Conservation (phyloP, 2,888 invertebrate genomes). For the Hirtodrosophila duncani region DNA sequence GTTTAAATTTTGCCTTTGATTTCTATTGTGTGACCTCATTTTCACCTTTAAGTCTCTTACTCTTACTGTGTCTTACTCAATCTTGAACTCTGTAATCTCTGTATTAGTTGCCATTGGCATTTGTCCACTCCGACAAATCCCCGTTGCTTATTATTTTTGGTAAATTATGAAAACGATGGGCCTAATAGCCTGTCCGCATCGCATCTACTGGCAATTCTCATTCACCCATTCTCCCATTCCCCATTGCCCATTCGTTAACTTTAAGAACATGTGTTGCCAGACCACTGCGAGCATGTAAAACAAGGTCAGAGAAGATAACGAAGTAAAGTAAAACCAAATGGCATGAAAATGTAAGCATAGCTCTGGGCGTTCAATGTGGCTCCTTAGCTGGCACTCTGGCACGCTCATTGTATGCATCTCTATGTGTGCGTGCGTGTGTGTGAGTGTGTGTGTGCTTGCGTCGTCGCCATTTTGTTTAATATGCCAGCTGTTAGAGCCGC, state of each 20-base stretch:
- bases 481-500: constrained; percentile 41
- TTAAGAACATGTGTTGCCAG: constrained; percentile 42
- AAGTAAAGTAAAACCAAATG: constrained; percentile 49
- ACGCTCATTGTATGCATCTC: background rate
- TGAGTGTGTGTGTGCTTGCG: constrained; percentile 8
- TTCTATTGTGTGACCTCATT: constrained; percentile 20
- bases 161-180: constrained; percentile 58
- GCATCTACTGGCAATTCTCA: background rate
- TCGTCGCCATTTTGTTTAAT: constrained; percentile 50
- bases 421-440: background rate
- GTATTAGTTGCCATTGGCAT: constrained; percentile 38
- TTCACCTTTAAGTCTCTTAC: constrained; percentile 24
- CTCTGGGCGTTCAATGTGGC: constrained; percentile 35
- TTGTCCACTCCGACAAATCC: constrained; percentile 26
- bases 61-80: constrained; percentile 10
- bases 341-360: constrained; percentile 48
- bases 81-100: constrained; percentile 30
- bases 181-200: constrained; percentile 32
- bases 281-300: constrained; percentile 10
- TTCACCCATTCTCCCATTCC: too few species aligned
- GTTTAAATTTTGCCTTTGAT: background rate
- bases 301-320: constrained; percentile 28
- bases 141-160: constrained; percentile 52
- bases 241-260: too few species aligned
- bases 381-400: constrained; percentile 23